A percentile compares a stretch with the other conserved stretches of the same genome.
These are phyloP conservation scores for Otis tarda DNA, from an alignment of 2,113 vertebrate genomes.

Conservation along the genomic window DNA sequence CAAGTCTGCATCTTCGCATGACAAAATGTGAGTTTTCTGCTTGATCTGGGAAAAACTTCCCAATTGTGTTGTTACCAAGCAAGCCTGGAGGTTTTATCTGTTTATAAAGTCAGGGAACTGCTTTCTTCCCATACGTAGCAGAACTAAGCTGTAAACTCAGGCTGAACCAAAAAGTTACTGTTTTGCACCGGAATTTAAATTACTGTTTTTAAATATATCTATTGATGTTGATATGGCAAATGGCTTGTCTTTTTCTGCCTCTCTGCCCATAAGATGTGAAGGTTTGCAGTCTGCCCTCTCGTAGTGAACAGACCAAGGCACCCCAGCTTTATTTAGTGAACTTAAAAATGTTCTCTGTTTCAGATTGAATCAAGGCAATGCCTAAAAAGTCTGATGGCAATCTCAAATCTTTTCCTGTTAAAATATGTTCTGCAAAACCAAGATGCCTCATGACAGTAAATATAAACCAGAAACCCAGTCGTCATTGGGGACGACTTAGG, in stretches of 20 bases:
- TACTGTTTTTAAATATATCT: background rate
- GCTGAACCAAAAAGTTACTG: background rate
- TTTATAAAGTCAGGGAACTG: background rate
- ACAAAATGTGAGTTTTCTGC: background rate
- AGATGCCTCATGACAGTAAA: background rate
- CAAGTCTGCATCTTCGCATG: background rate
- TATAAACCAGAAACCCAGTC: background rate
- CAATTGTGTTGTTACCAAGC: background rate
- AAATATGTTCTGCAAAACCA: background rate
- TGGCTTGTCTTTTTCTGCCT: background rate
- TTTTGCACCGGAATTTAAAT: background rate
- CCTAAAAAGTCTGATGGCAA: background rate
- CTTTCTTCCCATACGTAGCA: background rate
- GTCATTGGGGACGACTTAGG: background rate
- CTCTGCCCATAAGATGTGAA: background rate
- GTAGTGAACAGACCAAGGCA: background rate
- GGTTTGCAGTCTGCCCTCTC: background rate
- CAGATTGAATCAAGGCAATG: background rate
- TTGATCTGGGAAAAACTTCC: background rate
- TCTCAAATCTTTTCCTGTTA: background rate
- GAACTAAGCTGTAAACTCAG: background rate
- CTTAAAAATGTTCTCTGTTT: background rate
- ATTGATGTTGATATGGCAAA: background rate
- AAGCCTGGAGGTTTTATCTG: background rate
- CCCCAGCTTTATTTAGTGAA: background rate